Conservation (phyloP, 2,113 vertebrate genomes). For the Limanda limanda region DNA sequence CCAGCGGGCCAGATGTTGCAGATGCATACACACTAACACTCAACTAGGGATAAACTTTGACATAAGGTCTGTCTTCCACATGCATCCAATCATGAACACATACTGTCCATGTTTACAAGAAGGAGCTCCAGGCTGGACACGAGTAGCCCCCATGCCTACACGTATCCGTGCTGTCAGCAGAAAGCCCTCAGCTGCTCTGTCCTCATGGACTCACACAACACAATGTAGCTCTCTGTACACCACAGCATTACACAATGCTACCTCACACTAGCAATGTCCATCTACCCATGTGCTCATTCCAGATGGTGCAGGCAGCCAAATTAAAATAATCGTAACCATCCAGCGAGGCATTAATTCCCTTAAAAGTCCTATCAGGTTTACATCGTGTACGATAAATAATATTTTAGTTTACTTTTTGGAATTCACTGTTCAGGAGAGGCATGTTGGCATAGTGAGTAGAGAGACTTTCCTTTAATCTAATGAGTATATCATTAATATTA, state of each 20-base stretch:
- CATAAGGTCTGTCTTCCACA: constrained; percentile 46
- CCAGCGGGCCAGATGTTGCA: constrained; percentile 67
- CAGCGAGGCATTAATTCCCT: constrained; percentile 1
- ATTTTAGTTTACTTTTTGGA: constrained; percentile 2
- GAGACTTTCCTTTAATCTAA: not conserved
- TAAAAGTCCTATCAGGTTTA: not conserved
- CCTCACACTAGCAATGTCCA: constrained; percentile 21
- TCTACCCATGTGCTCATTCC: constrained; percentile 20
- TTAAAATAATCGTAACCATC: constrained; percentile 17
- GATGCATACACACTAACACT: constrained; percentile 41
- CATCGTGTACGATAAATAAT: constrained; percentile 8
- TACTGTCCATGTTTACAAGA: constrained; percentile 40
- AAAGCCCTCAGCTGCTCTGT: constrained; percentile 47
- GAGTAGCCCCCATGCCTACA: constrained; percentile 35
- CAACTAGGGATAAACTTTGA: constrained; percentile 33
- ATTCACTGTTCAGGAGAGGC: not conserved
- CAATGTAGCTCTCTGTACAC: constrained; percentile 60
- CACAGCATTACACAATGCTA: constrained; percentile 31
- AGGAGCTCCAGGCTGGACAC: constrained; percentile 12
- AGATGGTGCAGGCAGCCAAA: constrained; percentile 32
- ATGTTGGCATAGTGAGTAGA: constrained; percentile 1
- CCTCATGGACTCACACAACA: constrained; percentile 44
- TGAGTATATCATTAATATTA: not conserved
- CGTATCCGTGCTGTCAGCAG: constrained; percentile 56
- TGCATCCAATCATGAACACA: constrained; percentile 51